Conservation (phyloP, 2,797 vertebrate species). For the Gadopsis bispinosus region DNA sequence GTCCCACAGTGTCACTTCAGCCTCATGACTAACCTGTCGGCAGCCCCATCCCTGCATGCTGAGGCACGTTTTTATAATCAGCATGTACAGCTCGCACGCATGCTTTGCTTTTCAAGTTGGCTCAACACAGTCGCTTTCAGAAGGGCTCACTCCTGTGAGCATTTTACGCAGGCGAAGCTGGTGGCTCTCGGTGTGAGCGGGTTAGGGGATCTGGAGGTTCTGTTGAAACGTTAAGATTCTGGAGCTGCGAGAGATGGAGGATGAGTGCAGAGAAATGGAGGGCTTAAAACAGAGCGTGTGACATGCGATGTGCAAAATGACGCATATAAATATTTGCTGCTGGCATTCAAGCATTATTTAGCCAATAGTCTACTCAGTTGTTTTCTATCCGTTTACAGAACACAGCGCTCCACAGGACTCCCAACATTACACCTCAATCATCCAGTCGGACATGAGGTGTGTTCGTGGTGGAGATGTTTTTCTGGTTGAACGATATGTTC, state of each 20-base stretch:
- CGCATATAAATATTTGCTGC: conserved; percentile 43
- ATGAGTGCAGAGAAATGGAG: conserved; percentile 46
- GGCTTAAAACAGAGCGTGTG: conserved; percentile 54
- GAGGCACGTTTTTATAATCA: conserved; percentile 31
- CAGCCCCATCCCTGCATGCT: conserved; percentile 37
- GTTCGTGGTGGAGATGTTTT: conserved; percentile 17
- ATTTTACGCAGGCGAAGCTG: conserved; percentile 43
- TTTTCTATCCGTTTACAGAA: neutral
- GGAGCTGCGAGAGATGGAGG: conserved; percentile 45
- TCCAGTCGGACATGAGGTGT: conserved; percentile 5
- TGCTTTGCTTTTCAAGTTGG: conserved; percentile 51
- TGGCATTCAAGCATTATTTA: conserved; percentile 28
- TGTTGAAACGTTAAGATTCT: conserved; percentile 43
- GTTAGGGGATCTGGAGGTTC: conserved; percentile 55
- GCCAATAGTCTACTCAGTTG: conserved; percentile 3
- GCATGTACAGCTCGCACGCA: conserved; percentile 26
- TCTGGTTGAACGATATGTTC: conserved; percentile 9
- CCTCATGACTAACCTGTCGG: conserved; percentile 39
- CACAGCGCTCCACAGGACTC: neutral
- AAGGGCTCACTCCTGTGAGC: conserved; percentile 49
- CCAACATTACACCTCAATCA: neutral
- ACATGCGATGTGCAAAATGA: conserved; percentile 60
- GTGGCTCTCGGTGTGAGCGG: conserved; percentile 25
- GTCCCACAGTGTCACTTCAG: conserved; percentile 29
- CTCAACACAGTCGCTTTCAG: conserved; percentile 68